phyloP scores from a whole-genome alignment of 2,797 vertebrate genomes.

The Anableps anableps region DNA sequence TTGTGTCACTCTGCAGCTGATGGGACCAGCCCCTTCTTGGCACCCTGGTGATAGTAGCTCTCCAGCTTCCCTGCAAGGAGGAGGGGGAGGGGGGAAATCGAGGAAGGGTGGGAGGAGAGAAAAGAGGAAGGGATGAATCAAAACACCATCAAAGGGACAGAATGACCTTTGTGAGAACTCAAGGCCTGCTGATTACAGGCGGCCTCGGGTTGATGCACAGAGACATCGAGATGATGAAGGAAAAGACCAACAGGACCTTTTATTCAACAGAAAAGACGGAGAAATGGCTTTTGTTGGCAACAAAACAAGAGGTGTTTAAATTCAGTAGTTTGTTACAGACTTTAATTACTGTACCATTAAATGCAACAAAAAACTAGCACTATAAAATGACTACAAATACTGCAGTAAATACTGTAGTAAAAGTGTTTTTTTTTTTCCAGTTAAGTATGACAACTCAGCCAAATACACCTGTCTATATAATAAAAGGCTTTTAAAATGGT shows the following conservation, averaged over 20 bases:
- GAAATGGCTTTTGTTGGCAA: slow-evolving; percentile 40
- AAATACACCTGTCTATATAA: neutral
- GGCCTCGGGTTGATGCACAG: slow-evolving; percentile 56
- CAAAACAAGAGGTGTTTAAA: slow-evolving; percentile 43
- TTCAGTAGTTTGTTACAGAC: slow-evolving; percentile 23
- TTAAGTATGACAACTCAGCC: neutral
- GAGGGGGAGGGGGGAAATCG: slow-evolving; percentile 25
- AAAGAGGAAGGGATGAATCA: slow-evolving; percentile 79
- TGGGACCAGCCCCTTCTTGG: slow-evolving; percentile 94
- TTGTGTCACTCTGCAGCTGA: slow-evolving; percentile 79
- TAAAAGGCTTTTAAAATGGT: neutral
- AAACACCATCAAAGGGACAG: slow-evolving; percentile 81
- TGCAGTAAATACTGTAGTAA: neutral
- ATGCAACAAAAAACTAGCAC: neutral
- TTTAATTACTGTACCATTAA: slow-evolving; percentile 23
- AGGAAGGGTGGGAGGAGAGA: slow-evolving; percentile 51
- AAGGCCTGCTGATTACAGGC: slow-evolving; percentile 81
- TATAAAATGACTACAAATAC: neutral
- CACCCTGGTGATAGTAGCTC: slow-evolving; percentile 93
- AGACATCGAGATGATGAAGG: slow-evolving; percentile 49
- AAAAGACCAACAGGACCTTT: slow-evolving; percentile 66
- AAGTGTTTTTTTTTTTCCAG: neutral
- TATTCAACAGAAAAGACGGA: slow-evolving; percentile 56
- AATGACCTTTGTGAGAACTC: slow-evolving; percentile 82
- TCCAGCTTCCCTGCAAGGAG: slow-evolving; percentile 91